Conservation (phyloP, 2,113 vertebrate species). For the Gadus macrocephalus region DNA sequence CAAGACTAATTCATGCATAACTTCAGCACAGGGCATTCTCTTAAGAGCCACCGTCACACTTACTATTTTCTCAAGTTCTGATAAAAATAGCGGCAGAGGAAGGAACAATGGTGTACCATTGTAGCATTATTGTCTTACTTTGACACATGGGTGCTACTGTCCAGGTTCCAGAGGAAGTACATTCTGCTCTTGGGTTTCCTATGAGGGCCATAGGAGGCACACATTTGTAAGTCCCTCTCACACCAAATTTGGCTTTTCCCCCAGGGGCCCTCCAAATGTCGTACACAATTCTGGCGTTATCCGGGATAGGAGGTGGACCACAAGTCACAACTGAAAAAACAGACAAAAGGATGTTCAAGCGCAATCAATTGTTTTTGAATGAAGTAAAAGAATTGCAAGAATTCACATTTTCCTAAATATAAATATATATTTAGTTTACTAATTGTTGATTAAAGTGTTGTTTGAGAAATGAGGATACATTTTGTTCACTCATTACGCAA, state of each 20-base stretch:
- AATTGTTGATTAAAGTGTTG: neutral
- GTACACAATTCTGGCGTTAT: constrained; percentile 66
- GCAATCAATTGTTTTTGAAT: neutral
- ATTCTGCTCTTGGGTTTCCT: constrained; percentile 74
- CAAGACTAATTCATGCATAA: neutral
- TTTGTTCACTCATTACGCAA: too few species aligned
- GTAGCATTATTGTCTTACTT: constrained; percentile 53
- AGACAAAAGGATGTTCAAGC: neutral
- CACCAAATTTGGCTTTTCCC: constrained; percentile 59
- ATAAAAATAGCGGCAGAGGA: too few species aligned
- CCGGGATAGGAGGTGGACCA: constrained; percentile 68
- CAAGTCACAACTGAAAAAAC: constrained; percentile 75
- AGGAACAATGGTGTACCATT: too few species aligned
- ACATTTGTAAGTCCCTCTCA: constrained; percentile 73
- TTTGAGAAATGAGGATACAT: neutral
- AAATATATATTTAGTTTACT: neutral
- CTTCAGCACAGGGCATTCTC: neutral
- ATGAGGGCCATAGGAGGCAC: constrained; percentile 69
- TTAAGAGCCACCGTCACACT: too few species aligned
- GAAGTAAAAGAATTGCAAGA: neutral
- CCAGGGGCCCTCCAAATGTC: constrained; percentile 29
- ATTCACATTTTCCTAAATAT: too few species aligned
- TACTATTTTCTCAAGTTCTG: too few species aligned
- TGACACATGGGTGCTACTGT: constrained; percentile 77
- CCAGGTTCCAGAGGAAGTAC: constrained; percentile 78